Base-by-base conservation (phyloP, 2,113 vertebrate genomes). In the Xiphophorus maculatus region DNA sequence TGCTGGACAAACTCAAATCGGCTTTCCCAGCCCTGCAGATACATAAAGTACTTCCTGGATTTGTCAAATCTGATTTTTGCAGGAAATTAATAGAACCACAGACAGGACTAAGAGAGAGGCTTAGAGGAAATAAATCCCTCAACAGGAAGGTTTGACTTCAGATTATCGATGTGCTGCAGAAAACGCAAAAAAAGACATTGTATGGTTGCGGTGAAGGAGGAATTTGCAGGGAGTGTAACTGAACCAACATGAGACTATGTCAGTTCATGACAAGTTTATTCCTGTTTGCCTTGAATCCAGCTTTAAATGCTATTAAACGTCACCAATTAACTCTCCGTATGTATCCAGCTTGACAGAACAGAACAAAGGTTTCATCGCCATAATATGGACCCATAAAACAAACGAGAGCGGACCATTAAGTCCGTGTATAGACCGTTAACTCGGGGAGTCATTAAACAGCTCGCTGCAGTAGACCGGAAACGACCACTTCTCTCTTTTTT, bases 361-460 rank as follows among this genome's bases (percentile, higher is more conserved):
- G 71, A 72, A 77, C 77, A 79, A 60, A 63, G 66, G 25, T 76
- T 87, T 75, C 29, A 62, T 67, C 66, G n/a, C 69, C 40, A 65
- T 73, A 70, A 70, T 80, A 76, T 66, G 68, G 62, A 58, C 58
- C 84, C 58, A 77, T 90, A 79, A 89, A 88, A 83, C 63, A 81
- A 27, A 51, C 60, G 33, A 54, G 79, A 44, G 62, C 15, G 74
- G 76, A 73, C 75, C 84, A 86, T 88, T 87, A 88, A 84, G 66
- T 76, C 77, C 78, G 69, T 72, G 44, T 48, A 66, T 66, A 83
- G 83, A 71, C 83, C 29, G 80, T 85, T 82, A 83, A 78, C 76
- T 63, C 73, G 14, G 29, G 3, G 79, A 73, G 84, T 84, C 83
- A 78, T 92, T 88, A 88, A 85, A 77, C 73, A 75, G 64, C 79